Base-by-base conservation (phyloP, 2,797 vertebrate genomes). In the Poecilia gillii region DNA sequence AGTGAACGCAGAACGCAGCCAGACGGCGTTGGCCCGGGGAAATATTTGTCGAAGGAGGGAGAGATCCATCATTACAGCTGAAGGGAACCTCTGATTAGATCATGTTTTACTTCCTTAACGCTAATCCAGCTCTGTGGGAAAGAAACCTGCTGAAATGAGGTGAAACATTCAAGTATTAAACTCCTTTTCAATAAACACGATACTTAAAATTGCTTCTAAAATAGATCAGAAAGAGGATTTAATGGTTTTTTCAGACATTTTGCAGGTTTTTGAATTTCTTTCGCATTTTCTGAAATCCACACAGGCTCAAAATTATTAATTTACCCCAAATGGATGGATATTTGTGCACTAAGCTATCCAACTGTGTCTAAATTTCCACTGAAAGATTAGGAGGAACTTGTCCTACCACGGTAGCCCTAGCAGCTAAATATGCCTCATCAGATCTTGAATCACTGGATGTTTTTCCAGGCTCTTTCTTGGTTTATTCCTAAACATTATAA, bases 21-120 rank as follows among this genome's bases (percentile, higher is more conserved):
- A 53, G 51, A 25, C 62, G 7, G 74, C 0, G 6, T 23, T 49
- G 72, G 84, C 88, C 92, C 74, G 73, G 39, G 84, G 85, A 79
- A 8, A 79, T 62, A 73, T 83, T 72, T 74, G 74, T 3, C 25
- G 70, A 47, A 81, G 72, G 82, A 80, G 80, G 68, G 36, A 66
- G 70, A 74, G 55, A 79, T 28, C n/a, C 83, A 73, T 39, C n/a
- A 66, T 23, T 47, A 31, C 71, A 59, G 80, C 76, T 64, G n/a
- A 9, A 75, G 75, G 76, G 84, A 39, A 77, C 78, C 79, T 49
- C 4, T 46, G 53, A 75, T 86, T 59, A 74, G 20, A 75, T 81
- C 14, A 68, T 55, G 73, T 79, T 76, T 43, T 39, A 4, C 7
- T 43, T 46, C 75, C 78, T 90, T 78, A 85, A 87, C 82, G 79